These are phyloP conservation scores for Balearica regulorum DNA, from an alignment of 2,797 vertebrate species.

Conservation along the genomic window DNA sequence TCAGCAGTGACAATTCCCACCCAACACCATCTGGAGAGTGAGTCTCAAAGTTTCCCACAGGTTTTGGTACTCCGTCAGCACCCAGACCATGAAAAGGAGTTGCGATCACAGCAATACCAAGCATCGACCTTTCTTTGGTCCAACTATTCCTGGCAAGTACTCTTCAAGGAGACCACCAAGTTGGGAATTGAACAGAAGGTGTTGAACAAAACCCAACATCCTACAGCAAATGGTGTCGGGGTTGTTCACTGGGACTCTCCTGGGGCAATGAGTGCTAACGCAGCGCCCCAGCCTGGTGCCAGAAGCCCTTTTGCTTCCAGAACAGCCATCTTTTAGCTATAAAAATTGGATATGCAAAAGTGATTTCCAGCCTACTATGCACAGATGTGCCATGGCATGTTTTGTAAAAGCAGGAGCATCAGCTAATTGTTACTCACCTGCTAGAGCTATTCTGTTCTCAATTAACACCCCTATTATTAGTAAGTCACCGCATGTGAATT, in stretches of 20 bases:
- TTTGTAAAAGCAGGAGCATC: background rate
- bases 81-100: background rate
- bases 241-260: background rate
- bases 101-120: background rate
- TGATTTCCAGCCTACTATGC: background rate
- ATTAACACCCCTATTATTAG: conserved; percentile 44
- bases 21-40: background rate
- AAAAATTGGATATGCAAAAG: background rate
- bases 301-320: background rate
- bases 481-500: background rate
- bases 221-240: background rate
- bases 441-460: background rate
- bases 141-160: background rate
- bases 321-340: background rate
- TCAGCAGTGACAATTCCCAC: background rate
- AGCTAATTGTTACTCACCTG: conserved; percentile 9
- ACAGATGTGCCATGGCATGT: background rate
- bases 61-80: background rate
- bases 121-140: background rate
- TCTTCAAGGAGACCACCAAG: background rate
- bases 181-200: background rate
- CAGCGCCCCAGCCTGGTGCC: background rate
- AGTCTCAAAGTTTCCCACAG: background rate
- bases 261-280: rapidly evolving
- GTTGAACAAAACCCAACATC: background rate